A percentile compares a stretch with the other conserved stretches of the same genome.
Evolutionary conservation across 2,888 invertebrate genomes (phyloP).

Genomic region (Panzeria rudis): DNA sequence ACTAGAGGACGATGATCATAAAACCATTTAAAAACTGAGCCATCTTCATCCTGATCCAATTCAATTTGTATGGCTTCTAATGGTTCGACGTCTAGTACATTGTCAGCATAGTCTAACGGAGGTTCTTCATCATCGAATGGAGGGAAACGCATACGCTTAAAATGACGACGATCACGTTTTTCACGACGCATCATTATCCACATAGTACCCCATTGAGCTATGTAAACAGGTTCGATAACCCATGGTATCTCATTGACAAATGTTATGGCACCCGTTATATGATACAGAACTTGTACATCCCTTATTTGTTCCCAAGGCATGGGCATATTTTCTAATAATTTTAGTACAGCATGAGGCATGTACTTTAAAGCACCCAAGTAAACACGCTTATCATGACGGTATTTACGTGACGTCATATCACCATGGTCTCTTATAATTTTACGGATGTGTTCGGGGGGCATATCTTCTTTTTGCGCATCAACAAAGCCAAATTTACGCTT

Average conservation of each 20-base stretch:
- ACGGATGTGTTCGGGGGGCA: conserved; percentile 99
- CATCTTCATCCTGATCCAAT: conserved; percentile 96
- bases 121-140: conserved; percentile 99
- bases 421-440: conserved; percentile 99
- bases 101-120: conserved; percentile 99
- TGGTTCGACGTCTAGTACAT: conserved; percentile 99
- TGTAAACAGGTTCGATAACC: conserved; percentile 99
- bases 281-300: conserved; percentile 98
- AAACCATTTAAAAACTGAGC: conserved; percentile 96
- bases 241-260: conserved; percentile 99
- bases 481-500: conserved; percentile 99
- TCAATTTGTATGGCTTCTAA: conserved; percentile 99
- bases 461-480: conserved; percentile 99
- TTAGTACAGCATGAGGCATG: conserved; percentile 99
- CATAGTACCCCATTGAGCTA: conserved; percentile 99
- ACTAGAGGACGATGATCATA: conserved; percentile 98
- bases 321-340: conserved; percentile 99
- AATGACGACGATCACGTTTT: conserved; percentile 98
- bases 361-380: conserved; percentile 99
- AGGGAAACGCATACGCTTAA: conserved; percentile 99
- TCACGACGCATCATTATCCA: conserved; percentile 99
- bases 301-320: conserved; percentile 99
- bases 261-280: conserved; percentile 99
- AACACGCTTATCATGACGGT: conserved; percentile 98
- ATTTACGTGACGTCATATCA: conserved; percentile 99